These are phyloP conservation scores for Acridotheres tristis DNA, from an alignment of 2,797 vertebrate genomes.

Conservation along the genomic window DNA sequence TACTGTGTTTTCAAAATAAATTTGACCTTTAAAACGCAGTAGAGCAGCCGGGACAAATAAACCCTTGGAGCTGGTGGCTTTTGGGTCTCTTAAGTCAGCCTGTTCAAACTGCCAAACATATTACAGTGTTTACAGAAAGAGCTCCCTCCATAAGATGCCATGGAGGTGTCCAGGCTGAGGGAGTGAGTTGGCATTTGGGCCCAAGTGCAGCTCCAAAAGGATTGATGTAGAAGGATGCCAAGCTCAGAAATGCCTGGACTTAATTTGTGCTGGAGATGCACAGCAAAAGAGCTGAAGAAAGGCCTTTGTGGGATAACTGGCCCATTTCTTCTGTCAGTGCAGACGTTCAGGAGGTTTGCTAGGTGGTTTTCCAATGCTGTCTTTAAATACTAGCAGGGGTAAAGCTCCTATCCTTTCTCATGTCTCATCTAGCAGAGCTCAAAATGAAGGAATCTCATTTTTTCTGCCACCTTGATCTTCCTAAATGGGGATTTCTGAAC, in stretches of 20 bases:
- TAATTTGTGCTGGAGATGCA: background rate
- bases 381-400: background rate
- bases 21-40: constrained; percentile 32
- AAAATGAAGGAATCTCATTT: background rate
- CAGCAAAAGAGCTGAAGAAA: background rate
- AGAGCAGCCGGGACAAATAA: constrained; percentile 6
- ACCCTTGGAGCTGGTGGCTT: background rate
- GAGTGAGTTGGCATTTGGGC: background rate
- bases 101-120: background rate
- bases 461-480: background rate
- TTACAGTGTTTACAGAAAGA: background rate
- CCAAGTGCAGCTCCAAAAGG: background rate
- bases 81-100: background rate
- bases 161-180: background rate
- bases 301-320: background rate
- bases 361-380: background rate
- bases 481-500: background rate
- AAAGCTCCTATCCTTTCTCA: background rate
- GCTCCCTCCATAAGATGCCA: background rate
- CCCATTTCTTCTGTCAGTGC: background rate
- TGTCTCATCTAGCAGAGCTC: background rate
- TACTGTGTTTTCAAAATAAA: constrained; percentile 20
- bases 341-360: background rate
- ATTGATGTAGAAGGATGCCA: background rate
- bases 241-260: background rate